Conservation (phyloP, 2,888 invertebrate species). For the Lycocerus yunnanus region DNA sequence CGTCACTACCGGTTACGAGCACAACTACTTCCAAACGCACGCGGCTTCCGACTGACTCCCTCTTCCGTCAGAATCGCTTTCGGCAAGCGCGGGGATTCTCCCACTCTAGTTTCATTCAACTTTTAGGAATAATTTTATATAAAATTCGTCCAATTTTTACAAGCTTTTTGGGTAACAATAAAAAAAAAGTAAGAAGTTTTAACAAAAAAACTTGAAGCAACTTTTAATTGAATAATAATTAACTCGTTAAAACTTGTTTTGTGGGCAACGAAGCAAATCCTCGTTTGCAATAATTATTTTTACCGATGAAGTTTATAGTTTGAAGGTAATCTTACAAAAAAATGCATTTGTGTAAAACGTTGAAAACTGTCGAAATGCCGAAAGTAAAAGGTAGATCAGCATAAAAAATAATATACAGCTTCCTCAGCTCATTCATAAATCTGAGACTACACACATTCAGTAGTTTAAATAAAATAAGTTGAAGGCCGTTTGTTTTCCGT, state of each 20-base stretch:
- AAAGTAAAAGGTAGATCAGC: background rate
- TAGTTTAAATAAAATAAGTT: background rate
- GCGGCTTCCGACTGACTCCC: conserved; percentile 42
- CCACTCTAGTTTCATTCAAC: conserved; percentile 44
- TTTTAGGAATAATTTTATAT: conserved; percentile 19
- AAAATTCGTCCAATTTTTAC: background rate
- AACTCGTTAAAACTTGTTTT: background rate
- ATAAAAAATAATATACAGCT: background rate
- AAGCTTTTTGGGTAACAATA: background rate
- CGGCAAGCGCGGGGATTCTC: conserved; percentile 42
- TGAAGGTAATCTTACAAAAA: background rate
- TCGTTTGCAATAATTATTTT: background rate
- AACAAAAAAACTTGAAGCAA: background rate
- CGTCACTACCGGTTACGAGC: conserved; percentile 39
- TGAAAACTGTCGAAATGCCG: background rate
- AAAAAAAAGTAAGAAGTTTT: background rate
- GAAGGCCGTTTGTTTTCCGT: conserved; percentile 32
- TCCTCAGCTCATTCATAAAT: conserved; percentile 1
- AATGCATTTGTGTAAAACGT: background rate
- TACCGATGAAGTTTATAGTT: background rate
- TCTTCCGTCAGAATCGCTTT: conserved; percentile 27
- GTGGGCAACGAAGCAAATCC: background rate
- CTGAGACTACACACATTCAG: background rate
- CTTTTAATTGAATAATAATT: background rate
- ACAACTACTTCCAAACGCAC: conserved; percentile 39